Conservation (phyloP, 2,113 vertebrate species). For the Ascaphus truei region DNA sequence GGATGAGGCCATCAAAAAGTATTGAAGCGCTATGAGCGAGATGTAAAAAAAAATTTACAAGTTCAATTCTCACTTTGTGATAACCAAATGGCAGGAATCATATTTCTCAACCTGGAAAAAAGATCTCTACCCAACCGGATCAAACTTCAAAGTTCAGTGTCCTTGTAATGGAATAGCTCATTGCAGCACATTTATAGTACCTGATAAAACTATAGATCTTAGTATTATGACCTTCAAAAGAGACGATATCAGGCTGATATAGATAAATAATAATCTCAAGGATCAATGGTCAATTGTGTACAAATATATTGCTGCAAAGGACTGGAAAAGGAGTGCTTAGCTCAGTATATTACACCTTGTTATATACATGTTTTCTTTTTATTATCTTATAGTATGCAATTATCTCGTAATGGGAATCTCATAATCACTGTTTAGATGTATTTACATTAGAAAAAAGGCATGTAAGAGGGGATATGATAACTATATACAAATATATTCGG, state of each 20-base stretch:
- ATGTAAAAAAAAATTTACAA: no score
- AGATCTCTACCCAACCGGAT: not conserved
- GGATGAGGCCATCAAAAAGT: no score
- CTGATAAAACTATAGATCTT: conserved; percentile 3
- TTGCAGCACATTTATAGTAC: conserved; percentile 1
- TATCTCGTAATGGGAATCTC: not conserved
- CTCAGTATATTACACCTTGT: not conserved
- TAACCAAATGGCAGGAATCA: no score
- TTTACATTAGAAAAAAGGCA: not conserved
- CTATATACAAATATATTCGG: no score
- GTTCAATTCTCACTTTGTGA: no score
- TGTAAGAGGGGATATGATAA: no score
- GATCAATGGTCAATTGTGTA: conserved; percentile 22
- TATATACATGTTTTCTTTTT: not conserved
- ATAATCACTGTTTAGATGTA: not conserved
- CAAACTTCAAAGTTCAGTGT: conserved; percentile 21
- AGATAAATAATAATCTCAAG: conserved; percentile 14
- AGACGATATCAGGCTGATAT: conserved; percentile 21
- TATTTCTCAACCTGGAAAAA: not conserved
- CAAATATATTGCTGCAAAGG: not conserved
- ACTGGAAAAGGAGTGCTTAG: no score
- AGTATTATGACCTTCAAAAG: not conserved
- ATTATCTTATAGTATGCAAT: not conserved
- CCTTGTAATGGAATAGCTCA: conserved; percentile 3
- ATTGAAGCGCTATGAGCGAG: no score